Percentiles rank a stretch among this genome's conserved stretches.
These are phyloP conservation scores for Capreolus pygargus DNA, from an alignment of 2,113 vertebrate genomes.

Conservation along the genomic window DNA sequence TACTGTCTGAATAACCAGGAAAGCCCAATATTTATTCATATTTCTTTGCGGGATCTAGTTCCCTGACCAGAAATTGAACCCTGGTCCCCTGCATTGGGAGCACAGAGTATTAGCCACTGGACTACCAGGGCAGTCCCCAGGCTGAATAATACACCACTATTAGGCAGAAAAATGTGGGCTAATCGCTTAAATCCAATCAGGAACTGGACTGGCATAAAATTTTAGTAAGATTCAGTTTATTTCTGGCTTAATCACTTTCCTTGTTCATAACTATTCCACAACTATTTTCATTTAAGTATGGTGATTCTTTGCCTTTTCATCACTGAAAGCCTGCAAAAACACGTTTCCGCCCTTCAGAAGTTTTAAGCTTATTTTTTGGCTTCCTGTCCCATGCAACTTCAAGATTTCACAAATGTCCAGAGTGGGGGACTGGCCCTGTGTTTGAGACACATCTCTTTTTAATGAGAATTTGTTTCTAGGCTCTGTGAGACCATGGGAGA, in stretches of 20 bases:
- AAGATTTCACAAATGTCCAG: conserved; percentile 1
- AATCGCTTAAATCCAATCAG: neutral
- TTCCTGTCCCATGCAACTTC: neutral
- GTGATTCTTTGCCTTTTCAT: neutral
- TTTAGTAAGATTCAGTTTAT: neutral
- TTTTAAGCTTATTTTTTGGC: neutral
- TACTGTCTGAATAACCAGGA: neutral
- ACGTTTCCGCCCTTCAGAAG: neutral
- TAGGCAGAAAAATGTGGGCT: neutral
- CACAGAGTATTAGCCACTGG: neutral
- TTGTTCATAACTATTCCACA: neutral
- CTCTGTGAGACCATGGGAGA: neutral
- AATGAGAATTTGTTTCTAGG: neutral
- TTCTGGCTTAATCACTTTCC: neutral
- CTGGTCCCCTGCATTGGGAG: neutral
- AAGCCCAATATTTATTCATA: neutral
- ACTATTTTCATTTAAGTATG: neutral
- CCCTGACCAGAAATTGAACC: neutral
- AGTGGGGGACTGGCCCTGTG: neutral
- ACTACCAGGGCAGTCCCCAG: neutral
- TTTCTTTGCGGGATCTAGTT: neutral
- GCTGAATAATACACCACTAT: neutral
- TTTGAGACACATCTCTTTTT: neutral
- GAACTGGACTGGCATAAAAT: neutral
- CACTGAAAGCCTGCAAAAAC: neutral